phyloP scores from a whole-genome alignment of 2,888 invertebrate species.

The Incurvaria masculella region DNA sequence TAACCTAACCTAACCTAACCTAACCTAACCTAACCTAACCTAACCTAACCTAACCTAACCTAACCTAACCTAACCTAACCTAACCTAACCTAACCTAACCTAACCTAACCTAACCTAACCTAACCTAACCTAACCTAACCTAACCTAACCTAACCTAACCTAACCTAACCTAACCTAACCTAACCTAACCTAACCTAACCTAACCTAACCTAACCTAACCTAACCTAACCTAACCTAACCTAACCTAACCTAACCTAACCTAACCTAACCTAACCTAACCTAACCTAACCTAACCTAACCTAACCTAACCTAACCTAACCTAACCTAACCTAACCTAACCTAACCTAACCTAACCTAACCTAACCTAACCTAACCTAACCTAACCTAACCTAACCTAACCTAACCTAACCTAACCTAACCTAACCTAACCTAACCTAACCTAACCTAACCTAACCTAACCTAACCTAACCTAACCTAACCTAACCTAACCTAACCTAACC shows the following conservation, averaged over 20 bases:
- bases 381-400: slow-evolving; percentile 11
- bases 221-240: slow-evolving; percentile 9
- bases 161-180: slow-evolving; percentile 9
- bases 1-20: slow-evolving; percentile 9
- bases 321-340: slow-evolving; percentile 15
- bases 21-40: slow-evolving; percentile 10
- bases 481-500: slow-evolving; percentile 9
- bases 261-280: slow-evolving; percentile 11
- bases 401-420: slow-evolving; percentile 9
- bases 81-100: slow-evolving; percentile 9
- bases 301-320: slow-evolving; percentile 15
- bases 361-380: slow-evolving; percentile 13
- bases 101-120: slow-evolving; percentile 9
- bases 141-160: slow-evolving; percentile 9
- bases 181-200: slow-evolving; percentile 9
- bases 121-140: slow-evolving; percentile 9
- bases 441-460: slow-evolving; percentile 9
- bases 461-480: slow-evolving; percentile 9
- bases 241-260: slow-evolving; percentile 9
- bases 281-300: slow-evolving; percentile 14
- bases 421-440: slow-evolving; percentile 8
- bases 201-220: slow-evolving; percentile 9
- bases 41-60: slow-evolving; percentile 8
- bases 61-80: slow-evolving; percentile 10
- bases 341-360: slow-evolving; percentile 12